phyloP scores from a whole-genome alignment of 2,113 vertebrate species.

The Pelecanoides urinatrix region DNA sequence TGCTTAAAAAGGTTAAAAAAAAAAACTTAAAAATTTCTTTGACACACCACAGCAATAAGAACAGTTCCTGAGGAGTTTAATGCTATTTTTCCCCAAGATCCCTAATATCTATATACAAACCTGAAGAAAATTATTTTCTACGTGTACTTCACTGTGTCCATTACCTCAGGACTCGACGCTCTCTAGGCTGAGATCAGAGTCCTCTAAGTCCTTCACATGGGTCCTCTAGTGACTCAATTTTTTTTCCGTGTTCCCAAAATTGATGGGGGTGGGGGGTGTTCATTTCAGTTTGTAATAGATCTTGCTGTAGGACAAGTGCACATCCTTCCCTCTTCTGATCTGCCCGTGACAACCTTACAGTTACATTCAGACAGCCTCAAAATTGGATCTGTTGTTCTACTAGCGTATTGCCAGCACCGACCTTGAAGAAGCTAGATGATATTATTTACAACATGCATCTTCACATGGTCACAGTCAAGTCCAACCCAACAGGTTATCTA shows the following conservation, averaged over 20 bases:
- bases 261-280: accelerated
- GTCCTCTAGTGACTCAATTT: not conserved
- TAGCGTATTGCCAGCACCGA: not conserved
- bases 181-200: not conserved
- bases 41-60: not conserved
- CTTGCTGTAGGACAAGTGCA: not conserved
- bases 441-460: not conserved
- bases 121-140: not conserved
- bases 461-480: not conserved
- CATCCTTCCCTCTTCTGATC: not conserved
- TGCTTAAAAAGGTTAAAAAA: not conserved
- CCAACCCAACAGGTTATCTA: not conserved
- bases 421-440: not conserved
- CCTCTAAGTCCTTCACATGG: accelerated
- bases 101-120: not conserved
- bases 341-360: not conserved
- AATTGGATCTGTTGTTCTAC: not conserved
- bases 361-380: not conserved
- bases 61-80: not conserved
- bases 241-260: not conserved
- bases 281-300: not conserved
- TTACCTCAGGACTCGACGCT: not conserved
- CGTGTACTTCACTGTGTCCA: not conserved
- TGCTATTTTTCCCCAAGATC: not conserved
- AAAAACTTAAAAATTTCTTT: not conserved